phyloP scores from a whole-genome alignment of 92 coral and sea anemone genomes.

The Hydrozoanthus gracilis region DNA sequence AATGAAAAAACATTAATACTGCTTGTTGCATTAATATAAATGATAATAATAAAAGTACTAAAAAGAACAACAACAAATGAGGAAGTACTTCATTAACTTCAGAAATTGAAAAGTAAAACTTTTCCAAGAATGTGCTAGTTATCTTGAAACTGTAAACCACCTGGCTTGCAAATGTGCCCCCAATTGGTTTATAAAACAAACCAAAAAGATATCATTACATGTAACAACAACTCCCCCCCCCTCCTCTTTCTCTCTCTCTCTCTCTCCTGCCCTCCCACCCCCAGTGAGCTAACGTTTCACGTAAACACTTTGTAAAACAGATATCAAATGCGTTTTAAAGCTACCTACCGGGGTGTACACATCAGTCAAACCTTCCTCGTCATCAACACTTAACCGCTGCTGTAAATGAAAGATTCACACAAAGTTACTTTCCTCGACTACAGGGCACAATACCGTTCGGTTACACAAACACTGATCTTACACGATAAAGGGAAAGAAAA shows the following conservation, averaged over 20 bases:
- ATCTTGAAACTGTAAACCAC: too few species aligned
- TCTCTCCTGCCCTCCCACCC: neutral
- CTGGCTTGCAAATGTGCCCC: too few species aligned
- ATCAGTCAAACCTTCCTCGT: conserved; percentile 82
- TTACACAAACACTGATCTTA: neutral
- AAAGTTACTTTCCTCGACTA: neutral
- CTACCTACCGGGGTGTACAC: conserved; percentile 73
- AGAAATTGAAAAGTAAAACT: too few species aligned
- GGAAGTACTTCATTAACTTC: too few species aligned
- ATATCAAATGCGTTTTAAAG: neutral
- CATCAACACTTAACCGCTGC: conserved; percentile 72
- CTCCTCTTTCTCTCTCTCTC: neutral
- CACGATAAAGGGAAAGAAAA: neutral
- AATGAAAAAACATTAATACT: too few species aligned
- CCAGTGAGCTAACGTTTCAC: neutral
- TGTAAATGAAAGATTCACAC: conserved; percentile 27
- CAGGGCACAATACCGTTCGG: neutral
- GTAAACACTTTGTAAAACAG: neutral
- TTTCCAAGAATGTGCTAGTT: too few species aligned
- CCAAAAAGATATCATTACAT: too few species aligned
- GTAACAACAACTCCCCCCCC: neutral
- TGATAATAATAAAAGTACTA: too few species aligned
- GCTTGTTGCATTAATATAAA: too few species aligned
- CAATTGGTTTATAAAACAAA: too few species aligned
- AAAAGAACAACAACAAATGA: too few species aligned